phyloP scores from a whole-genome alignment of 2,797 vertebrate species.

The Typhlichthys subterraneus region DNA sequence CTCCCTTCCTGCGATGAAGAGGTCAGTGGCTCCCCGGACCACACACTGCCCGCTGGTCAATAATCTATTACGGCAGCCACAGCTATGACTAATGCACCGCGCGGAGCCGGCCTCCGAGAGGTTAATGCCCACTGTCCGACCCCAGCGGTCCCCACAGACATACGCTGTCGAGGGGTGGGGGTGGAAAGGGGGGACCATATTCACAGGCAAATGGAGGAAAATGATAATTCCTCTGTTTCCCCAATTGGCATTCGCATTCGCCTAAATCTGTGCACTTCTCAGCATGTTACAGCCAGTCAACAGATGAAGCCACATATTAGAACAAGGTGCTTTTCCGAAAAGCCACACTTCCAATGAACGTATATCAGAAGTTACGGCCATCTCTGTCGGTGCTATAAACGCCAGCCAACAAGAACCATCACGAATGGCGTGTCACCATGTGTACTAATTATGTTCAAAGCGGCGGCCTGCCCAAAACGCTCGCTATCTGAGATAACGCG shows the following conservation, averaged over 20 bases:
- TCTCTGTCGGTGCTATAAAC: conserved; percentile 52
- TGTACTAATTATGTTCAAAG: conserved; percentile 27
- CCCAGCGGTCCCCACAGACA: conserved; percentile 62
- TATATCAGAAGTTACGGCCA: too few relatives aligned
- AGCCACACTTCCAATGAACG: too few relatives aligned
- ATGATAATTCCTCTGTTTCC: conserved; percentile 2
- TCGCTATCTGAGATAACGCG: not conserved
- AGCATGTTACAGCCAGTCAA: too few relatives aligned
- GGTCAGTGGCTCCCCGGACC: conserved; percentile 71
- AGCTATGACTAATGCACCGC: conserved; percentile 74
- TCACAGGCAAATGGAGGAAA: conserved; percentile 46
- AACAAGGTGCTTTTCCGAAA: too few relatives aligned
- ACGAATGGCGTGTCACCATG: conserved; percentile 13
- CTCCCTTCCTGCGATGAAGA: conserved; percentile 75
- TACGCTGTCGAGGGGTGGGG: conserved; percentile 59
- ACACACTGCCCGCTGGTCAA: conserved; percentile 77
- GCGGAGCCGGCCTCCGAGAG: conserved; percentile 71
- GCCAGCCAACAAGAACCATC: conserved; percentile 5
- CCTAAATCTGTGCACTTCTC: too few relatives aligned
- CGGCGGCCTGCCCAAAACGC: conserved; percentile 6
- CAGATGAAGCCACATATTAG: too few relatives aligned
- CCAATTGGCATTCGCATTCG: too few relatives aligned
- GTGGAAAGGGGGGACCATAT: conserved; percentile 48
- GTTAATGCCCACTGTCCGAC: conserved; percentile 76
- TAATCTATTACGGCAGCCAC: conserved; percentile 78